Evolutionary conservation across 2,797 vertebrate species (phyloP).

Genomic region (Enteromius afrohamiltoni): DNA sequence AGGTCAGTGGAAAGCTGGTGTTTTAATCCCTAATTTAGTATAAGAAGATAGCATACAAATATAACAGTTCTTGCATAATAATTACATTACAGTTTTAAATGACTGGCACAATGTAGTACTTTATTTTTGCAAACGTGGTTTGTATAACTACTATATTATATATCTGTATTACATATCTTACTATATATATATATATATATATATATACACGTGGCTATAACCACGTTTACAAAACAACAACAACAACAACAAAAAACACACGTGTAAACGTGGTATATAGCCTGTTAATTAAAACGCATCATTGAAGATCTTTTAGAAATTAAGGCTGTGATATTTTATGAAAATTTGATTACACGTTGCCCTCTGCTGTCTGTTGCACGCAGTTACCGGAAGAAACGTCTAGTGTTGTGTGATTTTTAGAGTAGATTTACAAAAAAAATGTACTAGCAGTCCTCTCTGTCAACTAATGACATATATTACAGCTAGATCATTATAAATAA

Average conservation of each 20-base stretch:
- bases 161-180: too few relatives aligned
- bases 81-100: background rate
- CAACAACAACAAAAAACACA: too few relatives aligned
- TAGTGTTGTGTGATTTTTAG: background rate
- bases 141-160: too few relatives aligned
- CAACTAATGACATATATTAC: background rate
- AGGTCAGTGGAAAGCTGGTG: background rate
- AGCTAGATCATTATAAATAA: background rate
- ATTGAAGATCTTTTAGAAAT: background rate
- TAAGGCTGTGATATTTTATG: background rate
- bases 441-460: background rate
- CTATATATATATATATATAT: too few relatives aligned
- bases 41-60: background rate
- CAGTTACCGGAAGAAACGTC: background rate
- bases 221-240: background rate
- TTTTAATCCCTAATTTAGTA: background rate
- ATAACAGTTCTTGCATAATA: too few relatives aligned
- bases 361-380: constrained; percentile 27
- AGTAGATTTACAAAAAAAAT: background rate
- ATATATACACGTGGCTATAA: too few relatives aligned
- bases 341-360: constrained; percentile 13
- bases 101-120: background rate
- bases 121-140: background rate
- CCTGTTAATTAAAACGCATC: background rate
- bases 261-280: background rate